These are phyloP conservation scores for Intellagama lesueurii DNA, from an alignment of 2,797 vertebrate species.

Conservation along the genomic window DNA sequence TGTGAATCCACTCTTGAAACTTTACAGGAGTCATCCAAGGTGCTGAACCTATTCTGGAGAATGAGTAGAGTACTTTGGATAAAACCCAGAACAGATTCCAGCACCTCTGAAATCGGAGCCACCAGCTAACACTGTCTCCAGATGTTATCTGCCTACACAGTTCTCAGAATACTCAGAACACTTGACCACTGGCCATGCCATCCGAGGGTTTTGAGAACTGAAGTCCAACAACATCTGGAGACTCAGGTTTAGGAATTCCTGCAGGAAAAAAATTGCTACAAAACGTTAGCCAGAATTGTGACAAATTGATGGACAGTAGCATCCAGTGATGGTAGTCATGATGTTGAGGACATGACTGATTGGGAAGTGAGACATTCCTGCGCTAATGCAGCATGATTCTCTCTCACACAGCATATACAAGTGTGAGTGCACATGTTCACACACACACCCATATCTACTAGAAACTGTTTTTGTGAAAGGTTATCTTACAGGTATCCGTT, in stretches of 20 bases:
- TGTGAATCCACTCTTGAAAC: too few relatives aligned
- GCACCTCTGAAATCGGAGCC: too few relatives aligned
- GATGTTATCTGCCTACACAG: background rate
- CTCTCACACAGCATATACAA: background rate
- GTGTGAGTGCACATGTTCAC: background rate
- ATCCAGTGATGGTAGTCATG: background rate
- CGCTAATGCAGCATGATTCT: background rate
- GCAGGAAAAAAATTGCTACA: background rate
- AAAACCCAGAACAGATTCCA: too few relatives aligned
- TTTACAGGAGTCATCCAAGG: too few relatives aligned
- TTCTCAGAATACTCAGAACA: background rate
- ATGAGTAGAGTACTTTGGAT: too few relatives aligned
- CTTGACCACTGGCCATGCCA: background rate
- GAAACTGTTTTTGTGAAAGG: slow-evolving; percentile 13
- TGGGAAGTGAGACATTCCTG: background rate
- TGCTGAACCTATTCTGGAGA: too few relatives aligned
- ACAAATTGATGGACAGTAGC: background rate
- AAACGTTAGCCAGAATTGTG: background rate
- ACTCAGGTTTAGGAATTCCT: background rate
- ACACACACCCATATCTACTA: background rate
- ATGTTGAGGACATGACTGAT: background rate
- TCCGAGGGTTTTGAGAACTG: background rate
- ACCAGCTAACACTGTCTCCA: too few relatives aligned
- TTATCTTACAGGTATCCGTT: slow-evolving; percentile 86
- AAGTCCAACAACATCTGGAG: background rate